Evolutionary conservation across 2,888 invertebrate species (phyloP), one percentile per base, ranked within the genome.

Genomic region (Lithophane semibrunnea): DNA sequence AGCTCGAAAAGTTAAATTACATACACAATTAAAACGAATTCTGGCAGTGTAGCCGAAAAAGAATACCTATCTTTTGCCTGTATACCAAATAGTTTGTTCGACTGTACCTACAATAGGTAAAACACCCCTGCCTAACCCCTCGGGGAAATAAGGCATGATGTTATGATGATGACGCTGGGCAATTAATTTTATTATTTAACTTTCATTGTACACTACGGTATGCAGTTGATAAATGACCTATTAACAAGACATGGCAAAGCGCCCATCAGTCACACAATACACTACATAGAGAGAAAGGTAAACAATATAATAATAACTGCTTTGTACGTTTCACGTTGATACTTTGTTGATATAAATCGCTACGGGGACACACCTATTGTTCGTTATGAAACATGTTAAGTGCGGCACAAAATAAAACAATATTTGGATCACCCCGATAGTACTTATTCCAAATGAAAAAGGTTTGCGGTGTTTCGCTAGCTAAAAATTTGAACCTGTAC

Each of bases 301-400:
- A 64, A 75, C 16, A 29, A 64, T 52, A 49, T 56, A 18, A 24
- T 29, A 68, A 21, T 61, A 24, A 75, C 56, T 68, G 12, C n/a
- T 56, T 21, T 18, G 5, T 58, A 37, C n/a, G 16, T 58, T 44
- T 47, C 37, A 13, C 47, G 18, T 54, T 21, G 42, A 24, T 61
- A 37, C 4, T n/a, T 37, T 24, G 29, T 29, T 29, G 18, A 58
- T 44, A 37, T 37, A 29, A 24, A 72, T 29, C 16, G 24, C 52
- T 37, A 21, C 78, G 60, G 73, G 64, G 79, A 65, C 10, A 52
- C n/a, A 78, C 78, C 58, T 58, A 16, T 47, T 24, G 49, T 44
- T 29, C n/a, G 29, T 18, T 52, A 74, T 71, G 21, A n/a, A 37
- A 58, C 7, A 24, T 58, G 13, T 24, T 24, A 61, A 29, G 29